Percentiles rank a stretch among this genome's conserved stretches.
Conservation (phyloP, 1,140 invertebrate genomes). For the Pseudomyrmex pallidus region DNA sequence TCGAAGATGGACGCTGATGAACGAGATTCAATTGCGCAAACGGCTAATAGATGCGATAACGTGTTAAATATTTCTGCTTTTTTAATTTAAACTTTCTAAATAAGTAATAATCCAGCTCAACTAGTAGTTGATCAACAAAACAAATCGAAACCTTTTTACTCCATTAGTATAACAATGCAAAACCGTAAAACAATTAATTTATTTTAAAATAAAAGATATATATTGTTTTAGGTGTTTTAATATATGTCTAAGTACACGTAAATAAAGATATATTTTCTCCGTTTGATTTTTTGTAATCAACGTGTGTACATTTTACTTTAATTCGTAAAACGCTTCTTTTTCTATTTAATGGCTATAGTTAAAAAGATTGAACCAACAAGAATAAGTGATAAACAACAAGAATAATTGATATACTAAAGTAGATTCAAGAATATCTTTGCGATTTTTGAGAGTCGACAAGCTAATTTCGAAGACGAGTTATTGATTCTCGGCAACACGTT, state of each 20-base stretch:
- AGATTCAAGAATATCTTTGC: background rate
- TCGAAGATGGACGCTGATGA: slow-evolving; percentile 42
- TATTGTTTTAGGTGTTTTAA: too few species aligned
- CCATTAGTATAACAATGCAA: too few species aligned
- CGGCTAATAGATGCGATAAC: slow-evolving; percentile 53
- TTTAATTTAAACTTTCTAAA: background rate
- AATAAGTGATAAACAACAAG: background rate
- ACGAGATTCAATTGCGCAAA: slow-evolving; percentile 29
- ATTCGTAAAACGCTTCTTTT: background rate
- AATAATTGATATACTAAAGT: background rate
- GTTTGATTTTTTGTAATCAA: too few species aligned
- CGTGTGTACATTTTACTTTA: too few species aligned
- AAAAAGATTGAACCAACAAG: background rate
- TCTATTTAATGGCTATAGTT: background rate
- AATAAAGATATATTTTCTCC: too few species aligned
- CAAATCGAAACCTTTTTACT: too few species aligned
- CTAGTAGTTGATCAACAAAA: too few species aligned
- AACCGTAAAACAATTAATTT: too few species aligned
- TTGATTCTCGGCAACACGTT: slow-evolving; percentile 46
- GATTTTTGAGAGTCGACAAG: slow-evolving; percentile 36
- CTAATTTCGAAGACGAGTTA: slow-evolving; percentile 19
- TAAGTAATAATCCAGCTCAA: too few species aligned
- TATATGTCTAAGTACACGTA: too few species aligned
- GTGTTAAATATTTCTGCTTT: slow-evolving; percentile 52
- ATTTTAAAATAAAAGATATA: too few species aligned